phyloP scores from a whole-genome alignment of 2,113 vertebrate genomes.

The Psephotus haematonotus region DNA sequence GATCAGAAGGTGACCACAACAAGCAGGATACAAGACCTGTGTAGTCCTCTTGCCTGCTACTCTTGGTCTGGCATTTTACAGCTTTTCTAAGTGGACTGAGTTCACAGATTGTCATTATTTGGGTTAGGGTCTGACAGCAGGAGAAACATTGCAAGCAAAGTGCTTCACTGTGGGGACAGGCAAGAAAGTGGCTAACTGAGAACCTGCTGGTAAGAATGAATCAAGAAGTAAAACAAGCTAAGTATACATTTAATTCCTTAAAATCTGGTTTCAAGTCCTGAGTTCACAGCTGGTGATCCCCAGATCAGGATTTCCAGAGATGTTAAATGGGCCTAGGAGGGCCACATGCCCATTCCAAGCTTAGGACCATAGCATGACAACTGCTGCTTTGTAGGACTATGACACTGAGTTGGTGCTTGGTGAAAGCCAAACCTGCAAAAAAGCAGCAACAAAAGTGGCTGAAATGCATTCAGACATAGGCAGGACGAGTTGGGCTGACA shows the following conservation, averaged over 20 bases:
- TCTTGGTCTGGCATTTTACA: background rate
- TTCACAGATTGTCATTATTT: background rate
- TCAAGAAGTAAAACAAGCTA: background rate
- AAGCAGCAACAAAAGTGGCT: rapidly evolving
- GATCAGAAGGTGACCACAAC: background rate
- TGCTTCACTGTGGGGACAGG: background rate
- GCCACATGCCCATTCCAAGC: background rate
- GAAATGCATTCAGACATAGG: rapidly evolving
- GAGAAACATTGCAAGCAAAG: background rate
- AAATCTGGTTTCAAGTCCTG: background rate
- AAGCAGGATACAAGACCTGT: background rate
- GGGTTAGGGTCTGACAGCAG: background rate
- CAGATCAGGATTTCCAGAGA: background rate
- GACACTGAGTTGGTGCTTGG: rapidly evolving
- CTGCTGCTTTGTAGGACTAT: background rate
- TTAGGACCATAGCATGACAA: background rate
- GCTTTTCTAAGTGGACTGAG: background rate
- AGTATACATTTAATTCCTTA: background rate
- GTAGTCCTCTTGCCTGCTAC: background rate
- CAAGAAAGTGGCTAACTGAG: background rate
- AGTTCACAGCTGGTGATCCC: background rate
- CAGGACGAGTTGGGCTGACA: background rate
- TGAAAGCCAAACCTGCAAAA: background rate
- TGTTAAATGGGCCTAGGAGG: background rate
- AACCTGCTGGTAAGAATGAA: background rate